Conservation (phyloP, 2,888 invertebrate species). For the Minunthozetes semirufus region DNA sequence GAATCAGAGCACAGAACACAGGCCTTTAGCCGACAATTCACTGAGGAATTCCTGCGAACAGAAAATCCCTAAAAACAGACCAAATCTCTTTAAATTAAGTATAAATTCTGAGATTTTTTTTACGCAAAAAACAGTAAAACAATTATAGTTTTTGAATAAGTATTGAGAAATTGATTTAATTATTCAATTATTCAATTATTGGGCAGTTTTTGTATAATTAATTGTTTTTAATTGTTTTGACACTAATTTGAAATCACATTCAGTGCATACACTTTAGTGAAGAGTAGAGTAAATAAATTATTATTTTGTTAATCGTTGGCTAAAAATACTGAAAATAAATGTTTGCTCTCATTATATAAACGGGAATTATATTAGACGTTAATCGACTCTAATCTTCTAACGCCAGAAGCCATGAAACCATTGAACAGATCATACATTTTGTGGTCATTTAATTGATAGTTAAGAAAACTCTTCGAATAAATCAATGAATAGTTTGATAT, state of each 20-base stretch:
- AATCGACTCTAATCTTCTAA: too few species aligned
- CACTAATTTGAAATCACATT: slow-evolving; percentile 20
- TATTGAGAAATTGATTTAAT: background rate
- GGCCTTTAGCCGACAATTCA: too few species aligned
- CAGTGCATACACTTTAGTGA: slow-evolving; percentile 11
- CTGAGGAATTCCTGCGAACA: too few species aligned
- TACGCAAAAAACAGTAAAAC: too few species aligned
- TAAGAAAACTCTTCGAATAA: background rate
- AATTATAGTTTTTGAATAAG: too few species aligned
- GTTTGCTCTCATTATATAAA: background rate
- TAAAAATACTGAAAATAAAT: background rate
- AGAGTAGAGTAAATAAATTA: background rate
- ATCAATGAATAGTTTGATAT: background rate
- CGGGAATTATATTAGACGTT: background rate
- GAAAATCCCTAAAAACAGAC: too few species aligned
- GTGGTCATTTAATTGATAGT: background rate
- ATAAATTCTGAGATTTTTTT: too few species aligned
- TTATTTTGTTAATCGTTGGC: background rate
- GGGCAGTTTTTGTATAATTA: slow-evolving; percentile 1
- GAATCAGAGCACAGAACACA: too few species aligned
- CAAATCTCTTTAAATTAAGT: too few species aligned
- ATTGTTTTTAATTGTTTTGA: slow-evolving; percentile 16
- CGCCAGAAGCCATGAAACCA: too few species aligned
- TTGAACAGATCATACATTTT: too few species aligned
- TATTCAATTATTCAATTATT: slow-evolving; percentile 1